These are phyloP conservation scores for Phrynosoma blainvillii DNA, from an alignment of 2,113 vertebrate genomes.

Conservation along the genomic window DNA sequence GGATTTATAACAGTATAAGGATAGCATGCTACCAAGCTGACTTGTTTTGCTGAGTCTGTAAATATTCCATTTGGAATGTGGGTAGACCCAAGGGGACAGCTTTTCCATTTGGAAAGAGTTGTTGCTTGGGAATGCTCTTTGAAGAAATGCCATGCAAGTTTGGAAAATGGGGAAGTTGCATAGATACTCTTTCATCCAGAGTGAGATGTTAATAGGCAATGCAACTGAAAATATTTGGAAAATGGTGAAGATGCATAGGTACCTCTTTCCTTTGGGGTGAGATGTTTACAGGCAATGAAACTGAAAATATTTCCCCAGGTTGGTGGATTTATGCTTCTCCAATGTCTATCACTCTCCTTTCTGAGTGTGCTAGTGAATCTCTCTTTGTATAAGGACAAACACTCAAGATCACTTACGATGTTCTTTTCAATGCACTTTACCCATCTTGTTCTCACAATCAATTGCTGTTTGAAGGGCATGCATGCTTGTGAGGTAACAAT, in stretches of 20 bases:
- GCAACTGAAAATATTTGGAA: constrained; percentile 55
- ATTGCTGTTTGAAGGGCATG: neutral
- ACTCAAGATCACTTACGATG: neutral
- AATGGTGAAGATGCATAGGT: constrained; percentile 56
- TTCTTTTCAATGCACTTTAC: neutral
- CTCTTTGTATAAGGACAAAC: constrained; percentile 9
- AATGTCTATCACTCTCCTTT: constrained; percentile 46
- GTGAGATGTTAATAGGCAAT: constrained; percentile 38
- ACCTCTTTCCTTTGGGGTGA: constrained; percentile 32
- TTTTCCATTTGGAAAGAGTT: constrained; percentile 69
- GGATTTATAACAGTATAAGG: constrained; percentile 62
- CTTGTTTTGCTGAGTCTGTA: constrained; percentile 62
- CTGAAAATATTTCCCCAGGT: constrained; percentile 50
- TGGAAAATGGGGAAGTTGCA: constrained; percentile 59
- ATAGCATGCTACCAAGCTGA: constrained; percentile 53
- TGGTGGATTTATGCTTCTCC: constrained; percentile 47
- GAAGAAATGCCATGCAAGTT: constrained; percentile 67
- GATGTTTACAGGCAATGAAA: constrained; percentile 42
- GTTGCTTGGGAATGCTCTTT: constrained; percentile 75
- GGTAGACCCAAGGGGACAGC: constrained; percentile 48
- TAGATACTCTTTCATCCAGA: constrained; percentile 37
- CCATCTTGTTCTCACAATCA: neutral
- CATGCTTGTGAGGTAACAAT: neutral
- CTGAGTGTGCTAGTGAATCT: constrained; percentile 42
- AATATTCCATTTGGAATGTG: constrained; percentile 61